Evolutionary conservation across 1,140 invertebrate species (phyloP), one percentile per base, ranked within the genome.

Genomic region (Caerostris extrusa): DNA sequence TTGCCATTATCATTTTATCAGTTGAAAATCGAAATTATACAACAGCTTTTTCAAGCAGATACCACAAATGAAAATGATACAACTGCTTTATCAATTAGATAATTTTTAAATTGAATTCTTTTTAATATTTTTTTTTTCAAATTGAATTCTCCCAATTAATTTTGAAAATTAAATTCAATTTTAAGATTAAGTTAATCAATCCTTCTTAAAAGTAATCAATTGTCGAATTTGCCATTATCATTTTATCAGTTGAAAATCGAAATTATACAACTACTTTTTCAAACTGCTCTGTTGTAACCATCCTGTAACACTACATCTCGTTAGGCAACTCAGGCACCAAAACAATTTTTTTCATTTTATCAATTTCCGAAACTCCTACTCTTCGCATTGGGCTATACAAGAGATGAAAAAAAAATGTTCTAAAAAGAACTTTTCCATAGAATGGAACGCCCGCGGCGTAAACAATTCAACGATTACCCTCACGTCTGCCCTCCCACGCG

Each of bases 391-490:
- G 8, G 10, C 61, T 14, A 5, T 64, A 64, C 61, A 14, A 17
- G 2, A 14, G 10, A 5, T 2, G 61, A 4, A 17, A 5, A 17
- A 14, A 14, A 64, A 64, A 64, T 3, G 10, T 77, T 34, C 19
- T 14, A 12, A 77, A 77, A 12, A 3, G 71, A 53, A 77, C 34
- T 77, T 10, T 77, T 34, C 69, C 34, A 50, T 77, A 2, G 3
- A 34, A 53, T 12, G 7, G 7, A 77, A 19, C 3, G 19, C 71
- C 34, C 71, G 34, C 34, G 14, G 71, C 71, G 19, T 77, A 77
- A 77, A 77, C 71, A 77, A 77, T 77, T 77, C 34, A 12, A 53
- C 34, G 71, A 77, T 77, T 77, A 77, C 71, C 71, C 67, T 71
- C n/a, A 71, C n/a, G 3, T 19, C 67, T 10, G 8, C n/a, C 69